These are phyloP conservation scores for Acronicta psi DNA, from an alignment of 2,888 invertebrate species.

Conservation along the genomic window DNA sequence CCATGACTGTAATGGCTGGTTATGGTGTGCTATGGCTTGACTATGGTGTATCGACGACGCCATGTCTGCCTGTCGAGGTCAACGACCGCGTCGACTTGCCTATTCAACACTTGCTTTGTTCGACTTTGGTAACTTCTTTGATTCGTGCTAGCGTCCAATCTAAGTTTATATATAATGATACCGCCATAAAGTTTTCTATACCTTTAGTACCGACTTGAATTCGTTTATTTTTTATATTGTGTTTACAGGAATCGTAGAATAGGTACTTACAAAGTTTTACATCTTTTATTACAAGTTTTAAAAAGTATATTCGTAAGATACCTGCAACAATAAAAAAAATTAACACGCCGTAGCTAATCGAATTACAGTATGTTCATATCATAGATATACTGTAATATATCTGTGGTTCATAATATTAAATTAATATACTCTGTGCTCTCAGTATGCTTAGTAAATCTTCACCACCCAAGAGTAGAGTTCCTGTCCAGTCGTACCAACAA, in stretches of 20 bases:
- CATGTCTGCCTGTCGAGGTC: constrained; percentile 80
- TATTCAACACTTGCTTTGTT: constrained; percentile 77
- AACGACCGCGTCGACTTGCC: constrained; percentile 73
- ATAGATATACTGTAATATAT: no score
- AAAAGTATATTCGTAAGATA: no score
- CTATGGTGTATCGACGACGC: constrained; percentile 77
- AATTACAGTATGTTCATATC: no score
- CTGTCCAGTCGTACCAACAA: constrained; percentile 18
- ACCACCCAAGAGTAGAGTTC: constrained; percentile 1
- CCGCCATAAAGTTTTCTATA: constrained; percentile 20
- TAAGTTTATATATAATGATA: constrained; percentile 61
- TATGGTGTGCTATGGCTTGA: constrained; percentile 59
- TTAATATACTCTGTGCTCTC: no score
- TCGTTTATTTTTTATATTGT: neutral
- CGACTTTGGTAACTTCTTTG: constrained; percentile 70
- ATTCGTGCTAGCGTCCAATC: constrained; percentile 64
- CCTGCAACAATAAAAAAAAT: no score
- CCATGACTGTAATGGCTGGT: constrained; percentile 69
- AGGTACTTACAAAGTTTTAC: no score
- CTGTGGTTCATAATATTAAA: no score
- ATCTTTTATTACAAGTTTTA: no score
- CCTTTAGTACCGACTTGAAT: constrained; percentile 1
- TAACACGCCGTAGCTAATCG: no score
- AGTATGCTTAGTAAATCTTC: no score
- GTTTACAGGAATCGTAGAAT: constrained; percentile 4